Percentiles rank a stretch among this genome's conserved stretches.
phyloP scores from a whole-genome alignment of 2,113 vertebrate species.

The Cyprinodon variegatus region DNA sequence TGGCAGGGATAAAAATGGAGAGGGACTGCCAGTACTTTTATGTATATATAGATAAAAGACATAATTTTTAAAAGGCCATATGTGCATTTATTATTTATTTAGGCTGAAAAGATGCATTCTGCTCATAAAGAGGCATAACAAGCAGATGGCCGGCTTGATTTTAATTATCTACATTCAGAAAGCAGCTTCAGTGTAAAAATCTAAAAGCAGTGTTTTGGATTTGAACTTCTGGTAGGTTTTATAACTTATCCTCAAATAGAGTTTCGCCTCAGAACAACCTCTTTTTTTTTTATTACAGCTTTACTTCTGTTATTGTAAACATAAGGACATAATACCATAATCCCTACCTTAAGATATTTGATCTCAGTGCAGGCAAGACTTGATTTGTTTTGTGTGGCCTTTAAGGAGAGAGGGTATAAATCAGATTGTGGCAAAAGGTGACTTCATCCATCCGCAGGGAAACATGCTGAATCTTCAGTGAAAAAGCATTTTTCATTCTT shows the following conservation, averaged over 20 bases:
- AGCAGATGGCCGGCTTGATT: constrained; percentile 24
- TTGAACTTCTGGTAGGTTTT: not conserved
- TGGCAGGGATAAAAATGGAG: not conserved
- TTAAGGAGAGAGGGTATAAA: not conserved
- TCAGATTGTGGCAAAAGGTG: not conserved
- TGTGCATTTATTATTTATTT: constrained; percentile 18
- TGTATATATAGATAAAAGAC: constrained; percentile 10
- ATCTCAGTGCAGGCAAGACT: not conserved
- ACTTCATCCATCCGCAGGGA: not conserved
- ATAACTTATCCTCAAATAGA: not conserved
- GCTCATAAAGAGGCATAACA: constrained; percentile 20
- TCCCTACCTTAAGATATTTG: not conserved
- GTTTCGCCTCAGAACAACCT: not conserved
- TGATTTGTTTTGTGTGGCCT: not conserved
- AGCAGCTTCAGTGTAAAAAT: not conserved
- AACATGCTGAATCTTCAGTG: not conserved
- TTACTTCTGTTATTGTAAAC: not conserved
- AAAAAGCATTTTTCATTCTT: not conserved
- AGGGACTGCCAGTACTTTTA: not conserved
- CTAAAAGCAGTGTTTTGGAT: not conserved
- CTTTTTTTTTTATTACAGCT: not conserved
- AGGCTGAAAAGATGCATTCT: constrained; percentile 1
- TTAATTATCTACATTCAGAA: constrained; percentile 18
- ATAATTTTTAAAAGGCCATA: not conserved
- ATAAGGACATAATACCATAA: not conserved